These are phyloP conservation scores for Pantherophis vulpinus DNA, from an alignment of 2,797 vertebrate species.

Conservation along the genomic window DNA sequence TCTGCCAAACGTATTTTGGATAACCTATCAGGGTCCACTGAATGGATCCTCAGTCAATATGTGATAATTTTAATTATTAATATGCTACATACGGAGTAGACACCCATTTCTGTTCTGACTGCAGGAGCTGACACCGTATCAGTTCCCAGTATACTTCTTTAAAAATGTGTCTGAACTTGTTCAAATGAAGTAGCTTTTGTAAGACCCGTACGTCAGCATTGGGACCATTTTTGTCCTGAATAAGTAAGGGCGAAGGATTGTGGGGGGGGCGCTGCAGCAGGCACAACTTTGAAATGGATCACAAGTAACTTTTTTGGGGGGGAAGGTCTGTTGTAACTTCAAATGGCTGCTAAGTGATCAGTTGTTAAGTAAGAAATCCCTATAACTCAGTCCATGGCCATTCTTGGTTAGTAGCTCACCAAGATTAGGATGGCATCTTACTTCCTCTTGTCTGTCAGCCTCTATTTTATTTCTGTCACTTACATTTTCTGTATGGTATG, in stretches of 20 bases:
- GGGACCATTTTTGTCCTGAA: not conserved
- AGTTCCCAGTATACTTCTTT: not conserved
- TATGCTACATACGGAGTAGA: not conserved
- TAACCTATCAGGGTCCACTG: not conserved
- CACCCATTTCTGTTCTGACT: not conserved
- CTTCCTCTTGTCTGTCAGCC: not conserved
- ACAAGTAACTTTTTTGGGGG: not conserved
- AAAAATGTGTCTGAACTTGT: not conserved
- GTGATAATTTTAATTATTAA: not conserved
- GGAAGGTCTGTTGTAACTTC: not conserved
- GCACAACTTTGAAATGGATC: not conserved
- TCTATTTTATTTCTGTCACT: not conserved
- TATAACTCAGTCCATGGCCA: not conserved
- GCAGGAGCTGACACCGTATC: not conserved
- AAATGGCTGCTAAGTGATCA: not conserved
- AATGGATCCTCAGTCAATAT: not conserved
- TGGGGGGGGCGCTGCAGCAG: not conserved
- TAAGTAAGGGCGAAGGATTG: not conserved
- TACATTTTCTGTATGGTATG: not conserved
- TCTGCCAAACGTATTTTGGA: not conserved
- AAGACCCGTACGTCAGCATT: not conserved
- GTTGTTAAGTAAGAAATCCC: not conserved
- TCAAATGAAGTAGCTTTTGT: not conserved
- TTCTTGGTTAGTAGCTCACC: not conserved
- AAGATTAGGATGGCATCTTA: not conserved